Conservation (phyloP, 2,113 vertebrate species). For the Peromyscus maniculatus region DNA sequence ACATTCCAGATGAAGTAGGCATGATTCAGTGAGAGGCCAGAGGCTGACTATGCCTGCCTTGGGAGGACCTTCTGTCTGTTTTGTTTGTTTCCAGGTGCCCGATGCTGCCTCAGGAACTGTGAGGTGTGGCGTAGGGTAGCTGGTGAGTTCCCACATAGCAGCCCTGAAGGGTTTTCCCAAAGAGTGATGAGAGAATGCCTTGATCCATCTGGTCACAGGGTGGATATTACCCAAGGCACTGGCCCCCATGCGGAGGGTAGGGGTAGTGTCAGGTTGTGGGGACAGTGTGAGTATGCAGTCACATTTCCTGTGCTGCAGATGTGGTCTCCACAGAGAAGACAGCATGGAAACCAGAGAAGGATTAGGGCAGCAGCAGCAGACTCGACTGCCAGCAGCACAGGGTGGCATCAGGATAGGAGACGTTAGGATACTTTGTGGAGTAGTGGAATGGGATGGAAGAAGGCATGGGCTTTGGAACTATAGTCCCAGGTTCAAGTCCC, state of each 20-base stretch:
- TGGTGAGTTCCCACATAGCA: background rate
- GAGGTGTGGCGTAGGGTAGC: background rate
- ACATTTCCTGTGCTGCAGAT: background rate
- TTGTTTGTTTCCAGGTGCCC: background rate
- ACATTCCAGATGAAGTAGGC: background rate
- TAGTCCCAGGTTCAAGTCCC: background rate
- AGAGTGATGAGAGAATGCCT: background rate
- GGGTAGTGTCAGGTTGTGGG: background rate
- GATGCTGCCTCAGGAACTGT: background rate
- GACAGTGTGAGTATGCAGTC: rapidly evolving
- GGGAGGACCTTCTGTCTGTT: background rate
- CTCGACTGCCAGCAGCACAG: background rate
- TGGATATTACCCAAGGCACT: background rate
- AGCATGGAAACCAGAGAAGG: rapidly evolving
- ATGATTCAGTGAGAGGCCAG: slow-evolving; percentile 35
- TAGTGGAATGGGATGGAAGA: background rate
- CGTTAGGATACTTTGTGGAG: background rate
- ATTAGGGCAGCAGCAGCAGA: background rate
- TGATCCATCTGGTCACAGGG: background rate
- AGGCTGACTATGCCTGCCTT: background rate
- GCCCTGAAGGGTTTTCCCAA: background rate
- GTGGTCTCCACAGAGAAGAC: background rate
- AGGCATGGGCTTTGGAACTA: background rate
- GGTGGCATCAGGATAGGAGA: background rate
- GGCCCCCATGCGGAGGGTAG: background rate